Evolutionary conservation across 2,888 invertebrate species (phyloP), one percentile per base, ranked within the genome.

Genomic region (Caenorhabditis sp.): DNA sequence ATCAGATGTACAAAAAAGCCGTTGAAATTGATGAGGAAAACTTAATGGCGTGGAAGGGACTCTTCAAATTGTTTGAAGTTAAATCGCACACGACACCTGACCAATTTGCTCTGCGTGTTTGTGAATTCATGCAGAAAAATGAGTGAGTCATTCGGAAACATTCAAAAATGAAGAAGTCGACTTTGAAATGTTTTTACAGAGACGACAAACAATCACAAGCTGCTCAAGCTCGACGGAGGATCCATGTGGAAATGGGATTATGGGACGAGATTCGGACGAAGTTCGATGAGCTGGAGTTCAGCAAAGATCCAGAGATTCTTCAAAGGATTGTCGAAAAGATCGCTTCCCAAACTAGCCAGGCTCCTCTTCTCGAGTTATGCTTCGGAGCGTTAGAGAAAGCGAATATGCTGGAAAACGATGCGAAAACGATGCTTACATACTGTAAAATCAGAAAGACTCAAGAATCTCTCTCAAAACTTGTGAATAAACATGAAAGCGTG

Each of bases 31-130:
- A 87, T 41, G 51, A 64, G 4, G 8, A 28, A 16, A 80, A 80
- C 22, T 58, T 61, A 24, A 75, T 69, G 38, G 86, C 86, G 14
- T 87, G 87, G 86, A 79, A 83, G 59, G 87, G 86, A 26, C 38
- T 80, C 22, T 87, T 84, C 75, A 85, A 87, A 56, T 49, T 87
- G 24, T 85, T 85, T 31, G 85, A 87, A 51, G 35, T 12, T 2
- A 56, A 77, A 24, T 68, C 58, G 8, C 38, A 64, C 14, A 49
- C 66, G 1, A 63, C 58, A 19, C 51, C 74, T 22, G 85, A 83
- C 47, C 47, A 74, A 16, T 80, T 82, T 24, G 68, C 79, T 8
- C 24, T 87, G 3, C 68, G 69, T 51, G 44, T 80, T 51, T 84
- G 82, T 31, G 80, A 86, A 64, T 79, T 79, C 51, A 64, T 79